Evolutionary conservation across 2,888 invertebrate genomes (phyloP), one percentile per base, ranked within the genome.

Genomic region (Netelia fuscicornis): DNA sequence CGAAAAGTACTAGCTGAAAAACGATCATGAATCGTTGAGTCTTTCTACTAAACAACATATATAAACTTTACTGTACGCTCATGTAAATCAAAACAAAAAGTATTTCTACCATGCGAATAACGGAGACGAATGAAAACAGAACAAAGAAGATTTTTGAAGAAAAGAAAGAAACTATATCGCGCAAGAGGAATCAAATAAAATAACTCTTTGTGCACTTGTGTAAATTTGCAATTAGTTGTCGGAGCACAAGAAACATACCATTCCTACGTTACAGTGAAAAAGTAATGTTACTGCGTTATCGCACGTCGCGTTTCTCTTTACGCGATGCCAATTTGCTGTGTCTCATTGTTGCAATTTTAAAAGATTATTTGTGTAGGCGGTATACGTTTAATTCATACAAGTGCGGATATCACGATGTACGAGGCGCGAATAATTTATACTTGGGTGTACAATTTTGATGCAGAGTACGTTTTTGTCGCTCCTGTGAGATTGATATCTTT

Each of bases 181-280:
- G 84, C 81, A 72, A 84, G 71, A 84, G 71, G 25, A 76, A 67
- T 52, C 76, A 62, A 84, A 84, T 84, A 81, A 84, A 37, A 84
- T 75, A 11, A 23, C 30, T 74, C 71, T 74, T 84, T 67, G 67
- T 76, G 68, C 54, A 74, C 71, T 79, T 79, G 52, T 30, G 62
- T 20, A 79, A 70, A 42, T 25, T 25, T 70, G 54, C 10, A 64
- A 64, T 52, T 42, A 20, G 20, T 70, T 60, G 44, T 71, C 65
- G 17, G 48, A 20, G 58, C 67, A 60, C 68, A 48, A 48, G 48
- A 48, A 48, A 48, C 9, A 42, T 17, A 17, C 58, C 64, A 13
- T 13, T 60, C 44, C 13, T 30, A 1, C 48, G 48, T 13, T 48
- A 48, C 37, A 37, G 37, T 5, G 13, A 48, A 48, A 48, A 48